These are phyloP conservation scores for Haliclona indistincta DNA, from an alignment of 37 sponge, comb jelly and placozoan species.

Conservation along the genomic window DNA sequence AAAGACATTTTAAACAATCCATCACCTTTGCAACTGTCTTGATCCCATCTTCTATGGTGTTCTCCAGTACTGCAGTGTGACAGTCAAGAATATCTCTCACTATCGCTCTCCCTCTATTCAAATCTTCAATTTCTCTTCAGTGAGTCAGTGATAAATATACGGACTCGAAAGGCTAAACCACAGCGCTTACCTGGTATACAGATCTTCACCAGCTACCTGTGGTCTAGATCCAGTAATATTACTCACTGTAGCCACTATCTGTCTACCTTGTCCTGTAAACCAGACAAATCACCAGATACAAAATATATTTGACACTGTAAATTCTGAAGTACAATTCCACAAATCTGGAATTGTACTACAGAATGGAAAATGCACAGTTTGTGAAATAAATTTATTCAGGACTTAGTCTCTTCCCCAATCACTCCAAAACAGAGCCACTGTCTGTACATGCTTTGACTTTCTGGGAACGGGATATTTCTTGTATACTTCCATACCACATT, in stretches of 20 bases:
- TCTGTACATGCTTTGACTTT: no score
- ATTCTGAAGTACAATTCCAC: no score
- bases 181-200: slow-evolving; percentile 32
- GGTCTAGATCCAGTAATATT: slow-evolving; percentile 21
- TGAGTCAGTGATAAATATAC: background rate
- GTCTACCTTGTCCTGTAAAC: slow-evolving; percentile 31
- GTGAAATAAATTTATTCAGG: no score
- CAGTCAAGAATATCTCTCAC: slow-evolving; percentile 44
- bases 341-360: no score
- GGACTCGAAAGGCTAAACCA: background rate
- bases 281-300: no score
- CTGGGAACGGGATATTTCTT: no score
- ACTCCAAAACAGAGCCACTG: no score
- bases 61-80: slow-evolving; percentile 14
- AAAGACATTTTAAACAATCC: no score
- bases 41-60: slow-evolving; percentile 3
- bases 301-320: no score
- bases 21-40: background rate
- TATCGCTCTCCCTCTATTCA: slow-evolving; percentile 78
- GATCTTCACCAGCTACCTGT: slow-evolving; percentile 31
- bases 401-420: no score
- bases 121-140: slow-evolving; percentile 65
- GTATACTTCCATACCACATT: no score
- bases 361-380: no score
- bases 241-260: slow-evolving; percentile 46